These are phyloP conservation scores for Drosophila eugracilis DNA, from an alignment of 1,140 invertebrate species.

Conservation along the genomic window DNA sequence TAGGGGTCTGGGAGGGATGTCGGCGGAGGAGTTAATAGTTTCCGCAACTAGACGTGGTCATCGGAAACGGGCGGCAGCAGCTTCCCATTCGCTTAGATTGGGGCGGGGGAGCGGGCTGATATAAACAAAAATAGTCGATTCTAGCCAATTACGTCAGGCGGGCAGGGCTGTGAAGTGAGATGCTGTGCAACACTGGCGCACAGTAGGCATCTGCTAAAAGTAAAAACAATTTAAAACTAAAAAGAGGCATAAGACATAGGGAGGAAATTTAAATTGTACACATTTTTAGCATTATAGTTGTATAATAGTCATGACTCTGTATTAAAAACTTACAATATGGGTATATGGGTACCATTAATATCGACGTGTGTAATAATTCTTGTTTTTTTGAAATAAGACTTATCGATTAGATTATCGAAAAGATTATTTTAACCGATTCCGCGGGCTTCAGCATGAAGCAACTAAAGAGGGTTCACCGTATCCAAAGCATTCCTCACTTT, in stretches of 20 bases:
- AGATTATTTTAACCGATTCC: too few species aligned
- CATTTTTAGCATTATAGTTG: too few species aligned
- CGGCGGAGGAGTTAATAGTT: conserved; percentile 4
- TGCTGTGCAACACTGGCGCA: conserved; percentile 27
- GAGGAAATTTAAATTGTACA: too few species aligned
- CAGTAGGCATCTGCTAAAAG: conserved; percentile 3
- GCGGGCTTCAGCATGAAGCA: too few species aligned
- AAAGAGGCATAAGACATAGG: background rate
- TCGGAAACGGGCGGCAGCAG: conserved; percentile 1
- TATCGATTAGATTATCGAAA: too few species aligned
- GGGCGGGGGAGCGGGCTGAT: conserved; percentile 24
- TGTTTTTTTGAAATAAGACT: too few species aligned
- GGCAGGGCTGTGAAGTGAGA: conserved; percentile 11
- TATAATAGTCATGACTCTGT: too few species aligned
- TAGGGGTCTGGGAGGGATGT: conserved; percentile 9
- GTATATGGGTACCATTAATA: too few species aligned
- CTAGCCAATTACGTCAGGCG: conserved; percentile 61
- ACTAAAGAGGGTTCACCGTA: conserved; percentile 1
- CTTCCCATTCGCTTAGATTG: background rate
- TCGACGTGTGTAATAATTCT: too few species aligned
- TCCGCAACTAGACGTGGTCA: conserved; percentile 16
- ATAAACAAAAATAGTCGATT: conserved; percentile 68
- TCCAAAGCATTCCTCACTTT: background rate
- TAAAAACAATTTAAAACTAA: background rate
- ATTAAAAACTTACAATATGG: too few species aligned